Evolutionary conservation across 2,888 invertebrate species (phyloP).

Genomic region (Acanthoscelides obtectus): DNA sequence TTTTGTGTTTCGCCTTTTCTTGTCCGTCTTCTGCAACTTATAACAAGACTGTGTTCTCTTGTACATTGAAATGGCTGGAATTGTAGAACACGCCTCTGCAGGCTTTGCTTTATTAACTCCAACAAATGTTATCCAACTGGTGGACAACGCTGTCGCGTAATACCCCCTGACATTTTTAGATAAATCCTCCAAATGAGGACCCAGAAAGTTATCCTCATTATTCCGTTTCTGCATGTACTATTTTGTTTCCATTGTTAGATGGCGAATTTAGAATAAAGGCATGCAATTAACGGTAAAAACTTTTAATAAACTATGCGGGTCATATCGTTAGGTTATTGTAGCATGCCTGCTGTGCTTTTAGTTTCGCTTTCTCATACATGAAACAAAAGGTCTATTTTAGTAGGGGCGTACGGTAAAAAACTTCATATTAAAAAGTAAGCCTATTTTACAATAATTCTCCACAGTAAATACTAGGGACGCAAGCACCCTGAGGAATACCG

Average conservation of each 20-base stretch:
- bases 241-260: background rate
- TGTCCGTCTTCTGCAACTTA: too few relatives aligned
- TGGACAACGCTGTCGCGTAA: background rate
- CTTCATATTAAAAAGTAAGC: background rate
- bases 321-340: background rate
- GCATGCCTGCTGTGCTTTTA: background rate
- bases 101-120: background rate
- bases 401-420: background rate
- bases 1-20: too few relatives aligned
- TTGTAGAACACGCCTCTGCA: background rate
- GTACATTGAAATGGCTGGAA: too few relatives aligned
- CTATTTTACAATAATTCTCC: too few relatives aligned
- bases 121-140: background rate
- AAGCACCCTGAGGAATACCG: too few relatives aligned
- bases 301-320: background rate
- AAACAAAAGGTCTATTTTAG: background rate
- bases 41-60: too few relatives aligned
- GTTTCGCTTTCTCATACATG: background rate
- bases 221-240: background rate
- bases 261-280: background rate
- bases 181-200: background rate
- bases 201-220: background rate
- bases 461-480: too few relatives aligned
- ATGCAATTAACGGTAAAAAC: background rate
- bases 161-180: background rate